A percentile compares a stretch with the other conserved stretches of the same genome.
Conservation (phyloP, 2,113 vertebrate species). For the Muntiacus reevesi region DNA sequence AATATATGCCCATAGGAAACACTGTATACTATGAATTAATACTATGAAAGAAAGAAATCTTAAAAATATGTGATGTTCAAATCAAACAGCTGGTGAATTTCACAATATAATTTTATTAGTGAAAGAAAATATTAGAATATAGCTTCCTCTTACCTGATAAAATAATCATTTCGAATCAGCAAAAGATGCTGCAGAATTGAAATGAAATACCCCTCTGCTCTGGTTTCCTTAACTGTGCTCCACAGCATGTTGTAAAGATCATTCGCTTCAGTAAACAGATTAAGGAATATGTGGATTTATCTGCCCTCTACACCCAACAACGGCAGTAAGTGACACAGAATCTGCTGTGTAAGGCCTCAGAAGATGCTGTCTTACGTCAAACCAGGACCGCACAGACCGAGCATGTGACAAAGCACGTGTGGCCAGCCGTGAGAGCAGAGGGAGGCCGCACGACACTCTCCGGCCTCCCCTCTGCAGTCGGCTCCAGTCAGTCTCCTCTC, state of each 20-base stretch:
- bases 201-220: conserved; percentile 91
- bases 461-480: not conserved
- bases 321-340: not conserved
- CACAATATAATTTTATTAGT: conserved; percentile 18
- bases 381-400: not conserved
- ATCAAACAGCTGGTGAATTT: conserved; percentile 13
- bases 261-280: conserved; percentile 88
- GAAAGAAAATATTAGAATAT: conserved; percentile 35
- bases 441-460: not conserved
- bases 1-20: not conserved
- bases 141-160: conserved; percentile 88
- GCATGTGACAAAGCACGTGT: not conserved
- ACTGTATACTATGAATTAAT: not conserved
- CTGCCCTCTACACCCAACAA: not conserved
- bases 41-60: conserved; percentile 22
- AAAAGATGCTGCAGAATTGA: conserved; percentile 97
- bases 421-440: not conserved
- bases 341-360: not conserved
- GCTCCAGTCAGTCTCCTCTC: not conserved
- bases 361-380: not conserved
- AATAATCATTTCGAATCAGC: conserved; percentile 94
- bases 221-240: conserved; percentile 92
- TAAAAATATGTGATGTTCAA: not conserved
- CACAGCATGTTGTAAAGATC: conserved; percentile 93
- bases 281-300: conserved; percentile 82